Evolutionary conservation across 1,140 invertebrate species (phyloP).

Genomic region (Armadillidium nasatum): DNA sequence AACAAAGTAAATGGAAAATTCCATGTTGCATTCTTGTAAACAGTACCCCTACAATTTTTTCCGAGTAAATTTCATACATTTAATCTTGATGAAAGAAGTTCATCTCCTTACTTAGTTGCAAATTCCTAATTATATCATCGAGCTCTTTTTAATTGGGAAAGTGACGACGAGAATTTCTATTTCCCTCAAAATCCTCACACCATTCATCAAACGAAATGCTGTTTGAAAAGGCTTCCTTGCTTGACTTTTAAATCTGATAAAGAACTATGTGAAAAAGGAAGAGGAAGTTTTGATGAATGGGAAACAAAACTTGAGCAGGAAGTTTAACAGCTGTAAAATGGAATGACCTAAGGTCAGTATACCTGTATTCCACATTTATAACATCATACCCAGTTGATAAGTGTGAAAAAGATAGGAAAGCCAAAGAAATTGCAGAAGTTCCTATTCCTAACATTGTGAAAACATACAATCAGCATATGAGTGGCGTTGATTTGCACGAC

Average conservation of each 20-base stretch:
- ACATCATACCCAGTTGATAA: slow-evolving; percentile 22
- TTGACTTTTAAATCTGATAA: slow-evolving; percentile 30
- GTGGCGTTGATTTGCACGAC: slow-evolving; percentile 47
- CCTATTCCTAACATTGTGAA: slow-evolving; percentile 36
- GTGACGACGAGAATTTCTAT: no score
- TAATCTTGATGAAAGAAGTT: no score
- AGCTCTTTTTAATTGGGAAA: no score
- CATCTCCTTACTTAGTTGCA: no score
- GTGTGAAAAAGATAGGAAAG: slow-evolving; percentile 26
- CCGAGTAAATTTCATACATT: no score
- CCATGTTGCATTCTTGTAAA: no score
- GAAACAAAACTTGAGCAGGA: slow-evolving; percentile 14
- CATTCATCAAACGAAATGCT: no score
- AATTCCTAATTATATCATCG: no score
- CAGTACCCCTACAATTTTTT: no score
- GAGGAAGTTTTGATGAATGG: slow-evolving; percentile 31
- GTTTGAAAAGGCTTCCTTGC: slow-evolving; percentile 19
- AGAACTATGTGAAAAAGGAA: slow-evolving; percentile 17
- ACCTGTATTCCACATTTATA: slow-evolving; percentile 23
- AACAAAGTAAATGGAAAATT: no score
- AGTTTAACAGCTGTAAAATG: slow-evolving; percentile 30
- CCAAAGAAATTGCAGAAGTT: slow-evolving; percentile 23
- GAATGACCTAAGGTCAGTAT: slow-evolving; percentile 29
- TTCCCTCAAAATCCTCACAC: no score
- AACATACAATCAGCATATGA: slow-evolving; percentile 46